Percentiles rank a stretch among this genome's conserved stretches.
Conservation (phyloP, 1,140 invertebrate genomes). For the Ips typographus region DNA sequence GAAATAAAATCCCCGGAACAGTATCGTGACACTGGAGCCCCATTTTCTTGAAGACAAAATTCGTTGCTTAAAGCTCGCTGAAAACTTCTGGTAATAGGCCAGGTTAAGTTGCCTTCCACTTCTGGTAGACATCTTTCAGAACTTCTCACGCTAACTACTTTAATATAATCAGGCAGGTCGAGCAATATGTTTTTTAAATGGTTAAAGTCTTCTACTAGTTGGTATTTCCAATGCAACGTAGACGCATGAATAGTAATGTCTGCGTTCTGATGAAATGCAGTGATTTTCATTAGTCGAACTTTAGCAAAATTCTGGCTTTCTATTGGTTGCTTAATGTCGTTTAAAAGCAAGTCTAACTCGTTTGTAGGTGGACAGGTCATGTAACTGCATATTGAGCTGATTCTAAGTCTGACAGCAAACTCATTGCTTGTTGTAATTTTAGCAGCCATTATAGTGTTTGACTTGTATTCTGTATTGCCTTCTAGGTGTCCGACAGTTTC, state of each 20-base stretch:
- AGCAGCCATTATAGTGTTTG: slow-evolving; percentile 42
- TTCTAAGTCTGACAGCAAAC: slow-evolving; percentile 46
- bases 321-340: slow-evolving; percentile 5
- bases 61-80: slow-evolving; percentile 53
- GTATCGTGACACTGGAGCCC: slow-evolving; percentile 53
- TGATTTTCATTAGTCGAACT: slow-evolving; percentile 41
- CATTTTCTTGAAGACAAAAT: slow-evolving; percentile 56
- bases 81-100: slow-evolving; percentile 48
- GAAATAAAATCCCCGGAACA: slow-evolving; percentile 54
- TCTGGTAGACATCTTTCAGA: slow-evolving; percentile 41
- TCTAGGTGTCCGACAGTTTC: slow-evolving; percentile 47
- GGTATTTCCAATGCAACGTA: slow-evolving; percentile 35
- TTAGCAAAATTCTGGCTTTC: slow-evolving; percentile 13
- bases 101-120: slow-evolving; percentile 33
- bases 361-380: slow-evolving; percentile 8
- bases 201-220: slow-evolving; percentile 25
- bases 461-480: slow-evolving; percentile 34
- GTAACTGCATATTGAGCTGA: slow-evolving; percentile 34
- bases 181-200: slow-evolving; percentile 13
- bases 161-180: slow-evolving; percentile 27
- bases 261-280: slow-evolving; percentile 25
- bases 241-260: slow-evolving; percentile 45
- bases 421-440: slow-evolving; percentile 44
- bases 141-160: slow-evolving; percentile 37
- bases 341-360: slow-evolving; percentile 6